Evolutionary conservation across 2,113 vertebrate species (phyloP).

Genomic region (Isichthys henryi): DNA sequence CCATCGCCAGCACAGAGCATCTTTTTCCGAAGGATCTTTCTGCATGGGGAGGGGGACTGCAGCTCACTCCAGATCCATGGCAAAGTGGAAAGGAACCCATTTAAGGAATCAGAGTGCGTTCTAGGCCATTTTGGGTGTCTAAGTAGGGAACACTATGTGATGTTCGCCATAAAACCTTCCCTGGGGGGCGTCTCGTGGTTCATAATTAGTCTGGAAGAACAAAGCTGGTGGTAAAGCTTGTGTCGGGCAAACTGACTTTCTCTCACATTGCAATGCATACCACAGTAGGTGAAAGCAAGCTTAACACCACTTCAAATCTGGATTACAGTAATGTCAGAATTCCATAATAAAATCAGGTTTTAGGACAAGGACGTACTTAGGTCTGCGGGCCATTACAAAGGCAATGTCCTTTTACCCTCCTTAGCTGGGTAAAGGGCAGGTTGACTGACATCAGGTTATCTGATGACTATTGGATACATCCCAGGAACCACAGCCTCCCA

Average conservation of each 20-base stretch:
- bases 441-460: background rate
- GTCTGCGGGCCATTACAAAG: background rate
- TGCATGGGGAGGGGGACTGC: constrained; percentile 49
- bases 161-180: background rate
- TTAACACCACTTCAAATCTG: background rate
- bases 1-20: constrained; percentile 41
- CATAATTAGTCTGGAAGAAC: background rate
- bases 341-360: background rate
- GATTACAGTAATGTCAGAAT: background rate
- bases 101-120: background rate
- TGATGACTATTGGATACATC: background rate
- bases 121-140: background rate
- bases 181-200: background rate
- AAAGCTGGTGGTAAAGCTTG: background rate
- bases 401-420: background rate
- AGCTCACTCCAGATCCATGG: constrained; percentile 36
- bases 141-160: background rate
- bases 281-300: background rate
- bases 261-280: background rate
- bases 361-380: background rate
- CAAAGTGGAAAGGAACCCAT: constrained; percentile 28
- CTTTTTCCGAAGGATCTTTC: constrained; percentile 56
- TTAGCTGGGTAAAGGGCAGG: background rate
- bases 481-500: background rate
- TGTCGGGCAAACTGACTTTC: background rate